These are phyloP conservation scores for Canis aureus DNA, from an alignment of 2,113 vertebrate genomes.

Conservation along the genomic window DNA sequence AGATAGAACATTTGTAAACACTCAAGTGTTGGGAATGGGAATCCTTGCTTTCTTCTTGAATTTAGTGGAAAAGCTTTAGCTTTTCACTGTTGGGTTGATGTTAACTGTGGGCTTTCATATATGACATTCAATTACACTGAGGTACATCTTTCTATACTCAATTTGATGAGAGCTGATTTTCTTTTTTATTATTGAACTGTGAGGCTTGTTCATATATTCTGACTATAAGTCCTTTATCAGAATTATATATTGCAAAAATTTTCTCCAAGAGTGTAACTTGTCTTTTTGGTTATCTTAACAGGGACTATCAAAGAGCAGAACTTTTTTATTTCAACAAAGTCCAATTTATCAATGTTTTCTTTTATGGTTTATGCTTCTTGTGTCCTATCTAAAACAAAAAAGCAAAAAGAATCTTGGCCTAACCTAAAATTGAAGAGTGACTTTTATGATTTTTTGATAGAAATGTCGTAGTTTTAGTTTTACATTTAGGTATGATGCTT, in stretches of 20 bases:
- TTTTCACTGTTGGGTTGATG: background rate
- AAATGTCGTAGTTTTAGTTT: background rate
- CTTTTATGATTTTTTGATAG: background rate
- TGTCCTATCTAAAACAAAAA: background rate
- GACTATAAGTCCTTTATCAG: background rate
- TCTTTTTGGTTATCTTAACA: background rate
- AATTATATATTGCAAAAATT: background rate
- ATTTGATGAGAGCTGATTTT: background rate
- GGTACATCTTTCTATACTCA: background rate
- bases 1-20: background rate
- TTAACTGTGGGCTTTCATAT: background rate
- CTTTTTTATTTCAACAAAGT: slow-evolving; percentile 38
- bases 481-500: background rate
- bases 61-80: background rate
- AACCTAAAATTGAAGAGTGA: background rate
- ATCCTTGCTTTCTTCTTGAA: background rate
- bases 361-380: background rate
- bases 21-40: background rate
- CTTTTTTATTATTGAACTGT: background rate
- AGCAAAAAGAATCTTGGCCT: background rate
- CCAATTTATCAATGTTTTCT: background rate
- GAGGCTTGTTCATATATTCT: background rate
- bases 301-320: background rate
- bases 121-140: background rate
- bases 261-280: background rate